These are phyloP conservation scores for Prionace glauca DNA, from an alignment of 2,797 vertebrate genomes.

Conservation along the genomic window DNA sequence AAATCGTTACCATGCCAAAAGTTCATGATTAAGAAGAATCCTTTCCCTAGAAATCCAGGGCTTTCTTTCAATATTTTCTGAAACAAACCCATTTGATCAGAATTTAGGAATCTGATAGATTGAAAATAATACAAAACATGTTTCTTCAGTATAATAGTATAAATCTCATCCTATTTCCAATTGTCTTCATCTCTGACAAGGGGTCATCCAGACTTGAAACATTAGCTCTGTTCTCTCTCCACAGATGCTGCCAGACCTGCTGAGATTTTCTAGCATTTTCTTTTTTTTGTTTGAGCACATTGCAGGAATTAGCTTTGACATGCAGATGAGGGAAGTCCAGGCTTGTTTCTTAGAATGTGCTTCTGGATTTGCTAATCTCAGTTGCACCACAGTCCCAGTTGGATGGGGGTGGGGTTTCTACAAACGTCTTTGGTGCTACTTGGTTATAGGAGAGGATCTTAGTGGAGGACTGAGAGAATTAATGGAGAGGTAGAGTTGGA, in stretches of 20 bases:
- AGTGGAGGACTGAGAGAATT: not conserved
- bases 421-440: not conserved
- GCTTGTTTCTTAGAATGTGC: not conserved
- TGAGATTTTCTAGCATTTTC: too few relatives aligned
- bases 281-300: not conserved
- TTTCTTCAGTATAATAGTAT: too few relatives aligned
- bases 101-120: not conserved
- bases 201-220: too few relatives aligned
- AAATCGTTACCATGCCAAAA: not conserved
- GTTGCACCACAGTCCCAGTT: too few relatives aligned
- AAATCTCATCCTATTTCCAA: too few relatives aligned
- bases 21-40: not conserved
- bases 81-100: not conserved
- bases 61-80: not conserved
- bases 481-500: not conserved
- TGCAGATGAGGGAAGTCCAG: not conserved
- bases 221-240: too few relatives aligned
- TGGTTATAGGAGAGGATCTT: not conserved
- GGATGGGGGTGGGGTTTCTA: not conserved
- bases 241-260: too few relatives aligned
- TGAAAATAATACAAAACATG: not conserved
- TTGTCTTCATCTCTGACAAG: too few relatives aligned
- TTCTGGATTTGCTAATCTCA: too few relatives aligned
- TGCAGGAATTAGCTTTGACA: not conserved
- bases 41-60: not conserved